A percentile compares a stretch with the other conserved stretches of the same genome.
Evolutionary conservation across 2,113 vertebrate genomes (phyloP).

Genomic region (Myrmecophaga tridactyla): DNA sequence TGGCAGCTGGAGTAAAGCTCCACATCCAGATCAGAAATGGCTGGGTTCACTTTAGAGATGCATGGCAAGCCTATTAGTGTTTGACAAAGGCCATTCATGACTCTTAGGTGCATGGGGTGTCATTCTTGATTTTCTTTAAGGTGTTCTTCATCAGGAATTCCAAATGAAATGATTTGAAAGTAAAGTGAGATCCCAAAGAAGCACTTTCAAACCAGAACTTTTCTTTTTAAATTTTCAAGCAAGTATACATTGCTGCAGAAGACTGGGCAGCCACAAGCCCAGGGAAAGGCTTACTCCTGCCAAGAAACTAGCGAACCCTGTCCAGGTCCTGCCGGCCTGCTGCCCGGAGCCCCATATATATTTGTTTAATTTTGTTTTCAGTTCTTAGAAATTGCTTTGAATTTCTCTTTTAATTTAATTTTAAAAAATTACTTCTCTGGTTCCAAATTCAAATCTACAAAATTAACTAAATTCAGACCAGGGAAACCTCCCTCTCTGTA

Average conservation of each 20-base stretch:
- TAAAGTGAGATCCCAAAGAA: conserved; percentile 46
- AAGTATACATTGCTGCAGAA: background rate
- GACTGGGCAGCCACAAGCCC: background rate
- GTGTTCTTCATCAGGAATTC: conserved; percentile 46
- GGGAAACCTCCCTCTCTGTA: background rate
- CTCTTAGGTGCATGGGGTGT: conserved; percentile 74
- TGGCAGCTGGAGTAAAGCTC: conserved; percentile 75
- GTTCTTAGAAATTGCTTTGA: background rate
- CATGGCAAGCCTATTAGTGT: conserved; percentile 77
- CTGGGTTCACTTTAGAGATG: conserved; percentile 80
- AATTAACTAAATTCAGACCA: background rate
- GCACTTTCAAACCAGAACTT: conserved; percentile 83
- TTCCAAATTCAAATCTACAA: background rate
- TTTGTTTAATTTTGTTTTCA: background rate
- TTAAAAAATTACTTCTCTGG: background rate
- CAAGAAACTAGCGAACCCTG: background rate
- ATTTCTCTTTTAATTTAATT: background rate
- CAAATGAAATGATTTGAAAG: conserved; percentile 46
- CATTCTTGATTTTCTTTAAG: conserved; percentile 63
- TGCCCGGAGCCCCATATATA: background rate
- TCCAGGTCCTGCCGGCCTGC: background rate
- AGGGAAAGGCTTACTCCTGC: background rate
- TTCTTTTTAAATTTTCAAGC: conserved; percentile 72
- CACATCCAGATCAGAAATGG: conserved; percentile 80
- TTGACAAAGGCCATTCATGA: conserved; percentile 80